Evolutionary conservation across 1,140 invertebrate species (phyloP), one percentile per base, ranked within the genome.

Genomic region (Cyclina sinensis): DNA sequence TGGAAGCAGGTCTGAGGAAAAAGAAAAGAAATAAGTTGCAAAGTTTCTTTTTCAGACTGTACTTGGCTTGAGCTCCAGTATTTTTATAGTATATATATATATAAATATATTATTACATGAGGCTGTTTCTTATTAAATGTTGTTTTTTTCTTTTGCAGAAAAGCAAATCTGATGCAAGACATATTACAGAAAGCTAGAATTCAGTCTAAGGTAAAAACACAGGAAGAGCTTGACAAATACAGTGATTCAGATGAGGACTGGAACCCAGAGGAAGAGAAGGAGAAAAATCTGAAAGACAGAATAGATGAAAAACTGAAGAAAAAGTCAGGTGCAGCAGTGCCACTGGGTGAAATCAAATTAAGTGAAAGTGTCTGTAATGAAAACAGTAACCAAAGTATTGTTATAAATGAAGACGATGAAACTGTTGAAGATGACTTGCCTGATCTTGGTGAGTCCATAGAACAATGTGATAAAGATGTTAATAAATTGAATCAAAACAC

Each of bases 131-230:
- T 65, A 14, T 59, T 14, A 59, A 59, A n/a, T 65, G 12, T 30
- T 32, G 18, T 4, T 65, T 30, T 30, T 30, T 65, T 2, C 1
- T 37, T 62, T 90, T 89, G 1, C 86, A 93, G 92, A 32, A 93
- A 91, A 84, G 92, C 90, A n/a, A 86, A 70, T 78, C 78, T 90
- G 57, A 84, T 93, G 21, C 88, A 93, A 80, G 90, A 93, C 39
- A 89, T 92, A 35, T 81, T 88, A 39, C 80, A 90, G 79, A 87
- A 86, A 43, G 82, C 86, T 18, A 85, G 85, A 89, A 30, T 89
- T 39, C 43, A 78, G 24, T 12, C 80, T 18, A 68, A 54, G 46
- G 14, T 70, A 16, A 79, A 76, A 76, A 78, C 88, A 27, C 88
- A 78, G 18, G 76, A 85, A 37, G 82, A 86, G 73, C 39, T 80